These are phyloP conservation scores for Ctenomys sociabilis DNA, from an alignment of 2,113 vertebrate species.

Conservation along the genomic window DNA sequence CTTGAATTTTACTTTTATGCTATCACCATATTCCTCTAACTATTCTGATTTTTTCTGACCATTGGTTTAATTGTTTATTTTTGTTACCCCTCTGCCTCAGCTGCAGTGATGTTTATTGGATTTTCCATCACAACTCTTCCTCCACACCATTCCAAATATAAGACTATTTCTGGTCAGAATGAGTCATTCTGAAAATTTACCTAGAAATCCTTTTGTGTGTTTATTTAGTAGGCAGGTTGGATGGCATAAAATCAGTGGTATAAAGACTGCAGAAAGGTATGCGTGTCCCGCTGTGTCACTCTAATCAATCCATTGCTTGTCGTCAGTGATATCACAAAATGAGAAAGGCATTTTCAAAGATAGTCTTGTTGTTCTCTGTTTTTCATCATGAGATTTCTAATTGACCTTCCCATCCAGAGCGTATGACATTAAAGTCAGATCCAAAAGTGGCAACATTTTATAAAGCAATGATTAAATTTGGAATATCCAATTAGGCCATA, in stretches of 20 bases:
- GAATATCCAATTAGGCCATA: neutral
- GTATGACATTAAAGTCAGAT: neutral
- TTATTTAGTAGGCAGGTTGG: neutral
- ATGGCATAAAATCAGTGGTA: rapidly evolving
- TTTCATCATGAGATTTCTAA: neutral
- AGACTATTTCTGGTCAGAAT: neutral
- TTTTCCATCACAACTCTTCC: no score
- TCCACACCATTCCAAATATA: neutral
- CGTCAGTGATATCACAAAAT: neutral
- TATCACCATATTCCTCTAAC: neutral
- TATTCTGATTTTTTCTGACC: neutral
- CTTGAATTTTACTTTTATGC: neutral
- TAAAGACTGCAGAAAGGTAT: neutral
- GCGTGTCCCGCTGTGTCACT: neutral
- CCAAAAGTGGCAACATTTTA: neutral
- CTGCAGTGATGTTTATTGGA: neutral
- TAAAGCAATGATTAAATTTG: neutral
- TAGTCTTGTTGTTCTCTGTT: no score
- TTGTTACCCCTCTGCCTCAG: neutral
- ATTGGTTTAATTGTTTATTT: neutral
- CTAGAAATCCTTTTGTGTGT: neutral
- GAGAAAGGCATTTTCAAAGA: neutral
- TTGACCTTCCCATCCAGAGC: neutral
- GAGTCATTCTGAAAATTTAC: neutral
- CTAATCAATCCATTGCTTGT: neutral